phyloP scores from a whole-genome alignment of 2,797 vertebrate species.

The Agapornis canus region DNA sequence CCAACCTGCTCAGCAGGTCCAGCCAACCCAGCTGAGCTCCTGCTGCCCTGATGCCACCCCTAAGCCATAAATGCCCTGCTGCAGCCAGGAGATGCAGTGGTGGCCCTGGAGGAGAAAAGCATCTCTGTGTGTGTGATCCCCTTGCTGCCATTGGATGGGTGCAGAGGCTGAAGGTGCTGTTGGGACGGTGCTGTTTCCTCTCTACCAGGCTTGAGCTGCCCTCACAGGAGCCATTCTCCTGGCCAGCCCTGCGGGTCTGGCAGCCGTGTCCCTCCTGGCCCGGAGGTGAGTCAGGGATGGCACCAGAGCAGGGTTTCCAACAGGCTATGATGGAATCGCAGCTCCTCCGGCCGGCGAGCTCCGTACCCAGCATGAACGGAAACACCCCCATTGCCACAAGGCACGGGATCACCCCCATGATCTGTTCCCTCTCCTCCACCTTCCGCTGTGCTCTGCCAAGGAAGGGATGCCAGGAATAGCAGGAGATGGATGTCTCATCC shows the following conservation, averaged over 20 bases:
- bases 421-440: not conserved
- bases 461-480: slow-evolving; percentile 31
- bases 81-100: not conserved
- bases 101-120: not conserved
- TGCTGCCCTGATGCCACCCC: not conserved
- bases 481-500: not conserved
- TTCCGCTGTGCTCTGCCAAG: slow-evolving; percentile 8
- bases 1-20: not conserved
- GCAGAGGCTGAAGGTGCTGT: not conserved
- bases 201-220: not conserved
- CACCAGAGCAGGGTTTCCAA: not conserved
- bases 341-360: not conserved
- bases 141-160: not conserved
- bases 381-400: not conserved
- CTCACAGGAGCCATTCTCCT: not conserved
- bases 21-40: not conserved
- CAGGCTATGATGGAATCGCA: not conserved
- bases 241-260: not conserved
- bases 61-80: not conserved
- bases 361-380: not conserved
- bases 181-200: accelerated
- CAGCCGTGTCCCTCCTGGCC: not conserved
- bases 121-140: not conserved
- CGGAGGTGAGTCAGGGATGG: not conserved
- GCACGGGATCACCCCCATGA: not conserved